phyloP scores from a whole-genome alignment of 2,113 vertebrate genomes.

The Odontophorus gujanensis region DNA sequence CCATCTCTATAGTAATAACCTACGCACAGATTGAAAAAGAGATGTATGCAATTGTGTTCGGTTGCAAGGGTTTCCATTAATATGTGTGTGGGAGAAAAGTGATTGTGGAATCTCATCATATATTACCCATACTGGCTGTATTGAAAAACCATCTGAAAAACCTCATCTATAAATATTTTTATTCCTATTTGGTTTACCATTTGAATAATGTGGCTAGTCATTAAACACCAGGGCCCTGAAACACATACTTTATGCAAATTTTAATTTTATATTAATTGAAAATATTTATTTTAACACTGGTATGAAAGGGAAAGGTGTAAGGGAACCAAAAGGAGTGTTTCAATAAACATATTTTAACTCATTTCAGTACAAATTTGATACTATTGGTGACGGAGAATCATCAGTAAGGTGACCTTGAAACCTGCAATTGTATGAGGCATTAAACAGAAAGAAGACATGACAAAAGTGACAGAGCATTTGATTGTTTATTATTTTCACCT shows the following conservation, averaged over 20 bases:
- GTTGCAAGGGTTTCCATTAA: constrained; percentile 38
- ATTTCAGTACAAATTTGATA: not conserved
- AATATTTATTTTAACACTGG: not conserved
- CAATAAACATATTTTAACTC: not conserved
- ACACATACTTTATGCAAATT: not conserved
- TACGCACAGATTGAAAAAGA: not conserved
- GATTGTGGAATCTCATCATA: constrained; percentile 40
- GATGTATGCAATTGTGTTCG: not conserved
- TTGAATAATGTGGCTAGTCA: not conserved
- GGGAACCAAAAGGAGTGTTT: not conserved
- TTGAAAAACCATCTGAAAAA: constrained; percentile 19
- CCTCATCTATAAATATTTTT: constrained; percentile 13
- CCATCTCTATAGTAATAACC: constrained; percentile 15
- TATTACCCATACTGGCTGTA: not conserved
- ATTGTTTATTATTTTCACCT: constrained; percentile 34
- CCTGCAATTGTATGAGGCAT: not conserved
- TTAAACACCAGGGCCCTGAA: not conserved
- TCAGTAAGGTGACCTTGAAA: constrained; percentile 45
- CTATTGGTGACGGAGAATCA: not conserved
- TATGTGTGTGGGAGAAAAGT: constrained; percentile 1
- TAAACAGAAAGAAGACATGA: constrained; percentile 8
- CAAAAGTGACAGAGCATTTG: constrained; percentile 29
- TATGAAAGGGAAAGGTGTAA: not conserved
- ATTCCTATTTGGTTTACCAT: not conserved
- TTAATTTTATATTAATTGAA: constrained; percentile 3